Evolutionary conservation across 2,113 vertebrate genomes (phyloP).

Genomic region (Pseudois nayaur): DNA sequence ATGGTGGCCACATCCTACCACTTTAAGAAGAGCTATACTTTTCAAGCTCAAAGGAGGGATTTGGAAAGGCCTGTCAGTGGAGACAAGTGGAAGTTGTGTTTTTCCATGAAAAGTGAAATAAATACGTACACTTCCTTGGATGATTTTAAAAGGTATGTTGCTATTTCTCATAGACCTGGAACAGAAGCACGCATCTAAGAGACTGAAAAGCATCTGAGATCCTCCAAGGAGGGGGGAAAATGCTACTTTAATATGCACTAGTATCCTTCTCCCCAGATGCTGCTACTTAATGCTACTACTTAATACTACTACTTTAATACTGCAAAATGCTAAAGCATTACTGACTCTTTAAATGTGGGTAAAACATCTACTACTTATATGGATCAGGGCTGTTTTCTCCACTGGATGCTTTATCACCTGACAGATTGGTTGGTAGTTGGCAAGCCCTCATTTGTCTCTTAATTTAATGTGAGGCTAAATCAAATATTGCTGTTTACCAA

Average conservation of each 20-base stretch:
- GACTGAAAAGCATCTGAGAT: not conserved
- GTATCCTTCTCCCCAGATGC: not conserved
- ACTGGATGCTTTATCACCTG: slow-evolving; percentile 62
- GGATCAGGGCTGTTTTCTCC: slow-evolving; percentile 47
- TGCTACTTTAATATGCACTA: not conserved
- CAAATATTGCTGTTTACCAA: slow-evolving; percentile 32
- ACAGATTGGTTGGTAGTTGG: slow-evolving; percentile 33
- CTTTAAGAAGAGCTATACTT: not conserved
- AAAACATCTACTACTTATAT: slow-evolving; percentile 25
- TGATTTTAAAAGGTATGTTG: not conserved
- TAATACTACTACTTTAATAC: slow-evolving; percentile 20
- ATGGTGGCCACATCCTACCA: not conserved
- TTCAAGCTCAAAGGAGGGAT: not conserved
- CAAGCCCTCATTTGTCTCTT: slow-evolving; percentile 34
- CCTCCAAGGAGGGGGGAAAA: not conserved
- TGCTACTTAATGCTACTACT: not conserved
- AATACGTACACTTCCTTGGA: not conserved
- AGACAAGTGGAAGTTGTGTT: not conserved
- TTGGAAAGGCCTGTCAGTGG: not conserved
- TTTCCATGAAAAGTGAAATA: not conserved
- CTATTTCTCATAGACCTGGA: not conserved
- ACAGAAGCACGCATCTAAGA: not conserved
- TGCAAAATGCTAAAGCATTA: slow-evolving; percentile 62
- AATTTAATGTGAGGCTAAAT: slow-evolving; percentile 24
- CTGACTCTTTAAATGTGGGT: slow-evolving; percentile 27